phyloP scores from a whole-genome alignment of 2,797 vertebrate genomes.

The Phrynocephalus vlangalii region DNA sequence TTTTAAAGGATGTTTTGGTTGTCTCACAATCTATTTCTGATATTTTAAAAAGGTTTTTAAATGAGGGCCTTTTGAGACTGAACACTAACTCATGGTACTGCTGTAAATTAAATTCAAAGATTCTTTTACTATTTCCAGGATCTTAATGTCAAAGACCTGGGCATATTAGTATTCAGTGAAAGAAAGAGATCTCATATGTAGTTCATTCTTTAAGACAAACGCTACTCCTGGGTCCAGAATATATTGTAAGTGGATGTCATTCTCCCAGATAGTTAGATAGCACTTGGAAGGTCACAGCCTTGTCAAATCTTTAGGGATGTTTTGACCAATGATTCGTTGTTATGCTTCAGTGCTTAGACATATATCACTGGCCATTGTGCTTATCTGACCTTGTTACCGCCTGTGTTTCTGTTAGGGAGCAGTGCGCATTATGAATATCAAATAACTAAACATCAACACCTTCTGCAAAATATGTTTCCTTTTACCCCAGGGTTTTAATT shows the following conservation, averaged over 20 bases:
- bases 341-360: conserved; percentile 4
- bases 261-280: neutral
- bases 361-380: conserved; percentile 7
- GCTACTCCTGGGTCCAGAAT: neutral
- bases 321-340: conserved; percentile 18
- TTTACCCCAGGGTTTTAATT: neutral
- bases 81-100: neutral
- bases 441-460: neutral
- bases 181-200: neutral
- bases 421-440: neutral
- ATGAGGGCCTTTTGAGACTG: neutral
- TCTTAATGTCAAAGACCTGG: neutral
- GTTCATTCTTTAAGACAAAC: conserved; percentile 30
- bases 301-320: neutral
- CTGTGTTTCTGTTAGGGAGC: neutral
- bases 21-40: neutral
- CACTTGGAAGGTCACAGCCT: conserved; percentile 21
- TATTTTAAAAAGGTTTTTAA: neutral
- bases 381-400: conserved; percentile 7
- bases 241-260: neutral
- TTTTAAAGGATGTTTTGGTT: neutral
- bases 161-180: neutral
- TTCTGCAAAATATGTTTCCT: conserved; percentile 11
- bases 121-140: neutral
- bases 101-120: neutral